Percentiles rank a stretch among this genome's conserved stretches.
phyloP scores from a whole-genome alignment of 2,888 invertebrate species.

The Brenthis hecate region DNA sequence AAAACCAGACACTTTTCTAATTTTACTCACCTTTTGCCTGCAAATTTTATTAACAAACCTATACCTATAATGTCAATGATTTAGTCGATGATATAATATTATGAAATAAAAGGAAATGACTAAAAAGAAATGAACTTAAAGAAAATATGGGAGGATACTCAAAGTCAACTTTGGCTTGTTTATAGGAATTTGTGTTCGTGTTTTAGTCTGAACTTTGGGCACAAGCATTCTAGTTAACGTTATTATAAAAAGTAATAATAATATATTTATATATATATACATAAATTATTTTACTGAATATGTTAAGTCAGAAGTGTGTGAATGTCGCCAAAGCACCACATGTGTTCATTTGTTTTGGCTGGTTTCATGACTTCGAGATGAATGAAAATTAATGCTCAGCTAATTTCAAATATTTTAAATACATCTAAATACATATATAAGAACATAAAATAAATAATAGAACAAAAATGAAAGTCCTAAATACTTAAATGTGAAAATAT shows the following conservation, averaged over 20 bases:
- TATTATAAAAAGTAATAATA: background rate
- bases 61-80: slow-evolving; percentile 38
- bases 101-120: slow-evolving; percentile 47
- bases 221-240: slow-evolving; percentile 17
- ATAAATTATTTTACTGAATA: background rate
- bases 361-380: slow-evolving; percentile 16
- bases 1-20: slow-evolving; percentile 48
- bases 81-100: slow-evolving; percentile 45
- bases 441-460: slow-evolving; percentile 9
- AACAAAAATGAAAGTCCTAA: slow-evolving; percentile 7
- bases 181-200: slow-evolving; percentile 80
- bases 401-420: background rate
- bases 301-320: slow-evolving; percentile 19
- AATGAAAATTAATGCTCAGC: slow-evolving; percentile 13
- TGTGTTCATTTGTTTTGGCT: slow-evolving; percentile 20
- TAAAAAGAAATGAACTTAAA: slow-evolving; percentile 53
- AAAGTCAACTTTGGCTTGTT: slow-evolving; percentile 61
- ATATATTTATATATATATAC: background rate
- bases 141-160: slow-evolving; percentile 37
- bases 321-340: slow-evolving; percentile 26
- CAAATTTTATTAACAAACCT: slow-evolving; percentile 40
- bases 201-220: slow-evolving; percentile 43
- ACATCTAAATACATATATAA: slow-evolving; percentile 10
- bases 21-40: slow-evolving; percentile 46
- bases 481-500: slow-evolving; percentile 13